These are phyloP conservation scores for Bolinopsis microptera DNA, from an alignment of 37 sponge, comb jelly and placozoan genomes.

Conservation along the genomic window DNA sequence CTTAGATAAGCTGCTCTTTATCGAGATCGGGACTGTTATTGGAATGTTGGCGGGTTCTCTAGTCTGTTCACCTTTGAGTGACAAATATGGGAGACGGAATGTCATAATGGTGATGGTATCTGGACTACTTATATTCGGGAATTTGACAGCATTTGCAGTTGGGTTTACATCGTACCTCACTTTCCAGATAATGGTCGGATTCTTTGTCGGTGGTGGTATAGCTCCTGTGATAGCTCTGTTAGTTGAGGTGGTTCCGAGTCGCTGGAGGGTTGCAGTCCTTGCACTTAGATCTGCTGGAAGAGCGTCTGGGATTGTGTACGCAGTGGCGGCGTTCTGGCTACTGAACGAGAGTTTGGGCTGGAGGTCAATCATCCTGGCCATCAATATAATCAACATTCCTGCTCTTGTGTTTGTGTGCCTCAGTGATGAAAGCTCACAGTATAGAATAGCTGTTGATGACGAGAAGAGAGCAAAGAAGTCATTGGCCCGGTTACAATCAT, in stretches of 20 bases:
- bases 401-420: neutral
- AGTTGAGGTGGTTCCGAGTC: neutral
- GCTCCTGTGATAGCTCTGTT: neutral
- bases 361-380: neutral
- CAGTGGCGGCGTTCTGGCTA: neutral
- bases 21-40: neutral
- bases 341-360: neutral
- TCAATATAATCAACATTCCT: neutral
- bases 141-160: neutral
- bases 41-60: neutral
- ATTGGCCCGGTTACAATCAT: neutral
- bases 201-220: neutral
- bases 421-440: neutral
- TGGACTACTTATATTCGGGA: neutral
- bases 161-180: neutral
- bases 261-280: neutral
- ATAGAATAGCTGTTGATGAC: neutral
- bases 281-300: neutral
- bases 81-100: neutral
- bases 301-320: neutral
- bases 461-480: neutral
- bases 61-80: neutral
- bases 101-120: neutral
- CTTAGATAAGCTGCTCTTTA: neutral
- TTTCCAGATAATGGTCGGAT: neutral